A percentile compares a stretch with the other conserved stretches of the same genome.
Evolutionary conservation across 2,797 vertebrate species (phyloP).

Genomic region (Lepilemur septentrionalis): DNA sequence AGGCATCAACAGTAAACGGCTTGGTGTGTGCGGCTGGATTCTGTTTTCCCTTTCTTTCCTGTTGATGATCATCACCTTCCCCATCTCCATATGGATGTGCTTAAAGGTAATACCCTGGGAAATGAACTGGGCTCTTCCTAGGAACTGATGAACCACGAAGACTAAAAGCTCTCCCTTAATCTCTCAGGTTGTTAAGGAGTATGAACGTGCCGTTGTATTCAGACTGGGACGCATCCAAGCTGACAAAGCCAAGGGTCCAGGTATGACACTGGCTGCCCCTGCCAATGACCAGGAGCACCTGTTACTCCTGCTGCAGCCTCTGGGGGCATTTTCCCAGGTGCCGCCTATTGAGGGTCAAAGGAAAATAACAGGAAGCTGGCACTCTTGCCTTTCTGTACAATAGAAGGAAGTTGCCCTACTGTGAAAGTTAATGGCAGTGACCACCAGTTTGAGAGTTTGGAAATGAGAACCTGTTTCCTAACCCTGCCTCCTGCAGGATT

Average conservation of each 20-base stretch:
- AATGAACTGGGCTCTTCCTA: background rate
- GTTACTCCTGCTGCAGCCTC: fast-evolving
- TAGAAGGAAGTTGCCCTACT: background rate
- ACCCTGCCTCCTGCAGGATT: background rate
- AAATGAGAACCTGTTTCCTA: background rate
- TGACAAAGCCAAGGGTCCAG: constrained; percentile 84
- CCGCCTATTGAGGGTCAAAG: background rate
- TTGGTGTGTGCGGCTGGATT: constrained; percentile 89
- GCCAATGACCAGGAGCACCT: background rate
- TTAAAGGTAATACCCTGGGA: constrained; percentile 88
- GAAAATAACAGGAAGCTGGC: background rate
- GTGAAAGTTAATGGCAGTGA: background rate
- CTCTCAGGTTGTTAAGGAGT: constrained; percentile 84
- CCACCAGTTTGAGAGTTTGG: background rate
- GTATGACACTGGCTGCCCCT: constrained; percentile 64
- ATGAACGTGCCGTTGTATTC: constrained; percentile 85
- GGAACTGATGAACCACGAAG: background rate
- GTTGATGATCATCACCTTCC: constrained; percentile 86
- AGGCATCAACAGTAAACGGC: constrained; percentile 83
- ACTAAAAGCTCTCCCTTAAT: constrained; percentile 51
- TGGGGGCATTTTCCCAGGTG: background rate
- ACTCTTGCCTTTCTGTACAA: background rate
- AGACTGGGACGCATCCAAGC: constrained; percentile 80
- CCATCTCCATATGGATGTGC: constrained; percentile 90
- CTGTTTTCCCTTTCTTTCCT: constrained; percentile 87